phyloP scores from a whole-genome alignment of 2,113 vertebrate species.

The Atlantisia rogersi region DNA sequence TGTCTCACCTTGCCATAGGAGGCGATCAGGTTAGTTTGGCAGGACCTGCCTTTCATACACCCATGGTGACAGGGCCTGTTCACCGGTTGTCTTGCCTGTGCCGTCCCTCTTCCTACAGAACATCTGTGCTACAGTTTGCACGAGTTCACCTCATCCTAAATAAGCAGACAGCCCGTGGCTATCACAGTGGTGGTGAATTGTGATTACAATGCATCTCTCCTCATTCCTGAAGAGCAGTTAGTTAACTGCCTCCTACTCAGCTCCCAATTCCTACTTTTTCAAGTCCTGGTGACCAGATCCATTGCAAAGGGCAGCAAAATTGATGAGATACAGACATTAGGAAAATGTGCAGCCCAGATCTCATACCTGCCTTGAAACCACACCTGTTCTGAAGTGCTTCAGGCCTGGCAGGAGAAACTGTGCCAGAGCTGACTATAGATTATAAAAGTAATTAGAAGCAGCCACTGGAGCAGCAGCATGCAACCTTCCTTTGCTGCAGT shows the following conservation, averaged over 20 bases:
- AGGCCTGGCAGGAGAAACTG: not conserved
- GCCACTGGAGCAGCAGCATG: not conserved
- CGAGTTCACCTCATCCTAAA: not conserved
- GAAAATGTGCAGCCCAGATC: not conserved
- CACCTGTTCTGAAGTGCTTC: not conserved
- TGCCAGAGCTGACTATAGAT: not conserved
- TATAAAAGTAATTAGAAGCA: not conserved
- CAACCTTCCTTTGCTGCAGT: not conserved
- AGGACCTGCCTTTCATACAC: no score
- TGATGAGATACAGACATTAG: not conserved
- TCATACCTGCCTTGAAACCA: not conserved
- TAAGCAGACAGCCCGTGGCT: not conserved
- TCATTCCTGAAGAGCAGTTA: not conserved
- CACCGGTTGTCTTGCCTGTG: no score
- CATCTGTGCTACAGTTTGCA: not conserved
- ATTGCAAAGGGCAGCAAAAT: not conserved
- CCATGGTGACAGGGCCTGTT: no score
- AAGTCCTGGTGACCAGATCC: not conserved
- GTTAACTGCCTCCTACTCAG: not conserved
- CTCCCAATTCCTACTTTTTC: not conserved
- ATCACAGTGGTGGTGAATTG: not conserved
- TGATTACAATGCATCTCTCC: not conserved
- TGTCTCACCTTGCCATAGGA: no score
- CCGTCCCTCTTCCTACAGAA: not conserved
- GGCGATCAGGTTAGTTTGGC: no score